These are phyloP conservation scores for Zoroaster sp. DNA, from an alignment of 53 echinoderm and acorn worm species.

Conservation along the genomic window DNA sequence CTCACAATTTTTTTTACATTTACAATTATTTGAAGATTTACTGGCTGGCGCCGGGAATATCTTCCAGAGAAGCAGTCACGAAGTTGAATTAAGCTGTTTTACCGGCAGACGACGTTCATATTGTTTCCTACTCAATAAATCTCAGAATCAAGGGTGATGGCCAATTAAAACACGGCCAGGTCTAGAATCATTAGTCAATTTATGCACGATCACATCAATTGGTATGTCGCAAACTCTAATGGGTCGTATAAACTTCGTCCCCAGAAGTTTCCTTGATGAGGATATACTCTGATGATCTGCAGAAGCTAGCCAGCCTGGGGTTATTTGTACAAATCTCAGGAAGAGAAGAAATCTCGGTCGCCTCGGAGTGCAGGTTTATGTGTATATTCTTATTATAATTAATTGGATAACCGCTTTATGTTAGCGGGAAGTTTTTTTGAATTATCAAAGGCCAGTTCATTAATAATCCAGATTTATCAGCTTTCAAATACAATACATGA, in stretches of 20 bases:
- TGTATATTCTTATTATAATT: background rate
- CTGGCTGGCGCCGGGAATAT: background rate
- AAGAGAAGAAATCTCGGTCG: background rate
- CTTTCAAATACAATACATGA: too few species aligned
- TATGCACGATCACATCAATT: conserved; percentile 20
- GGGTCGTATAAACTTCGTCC: background rate
- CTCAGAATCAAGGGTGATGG: background rate
- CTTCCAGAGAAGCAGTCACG: background rate
- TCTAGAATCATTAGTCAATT: conserved; percentile 3
- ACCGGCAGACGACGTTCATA: background rate
- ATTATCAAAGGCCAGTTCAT: too few species aligned
- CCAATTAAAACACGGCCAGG: conserved; percentile 37
- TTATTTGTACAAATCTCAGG: background rate
- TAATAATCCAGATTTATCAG: too few species aligned
- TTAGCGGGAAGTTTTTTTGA: too few species aligned
- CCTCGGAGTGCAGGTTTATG: too few species aligned
- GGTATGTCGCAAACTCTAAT: background rate
- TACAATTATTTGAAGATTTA: background rate
- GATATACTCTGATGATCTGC: background rate
- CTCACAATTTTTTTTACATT: background rate
- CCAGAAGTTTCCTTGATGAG: background rate
- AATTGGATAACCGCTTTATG: background rate
- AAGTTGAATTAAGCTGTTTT: background rate
- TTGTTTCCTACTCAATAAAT: conserved; percentile 14
- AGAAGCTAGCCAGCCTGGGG: background rate